These are phyloP conservation scores for Nothura maculosa DNA, from an alignment of 2,797 vertebrate genomes.

Conservation along the genomic window DNA sequence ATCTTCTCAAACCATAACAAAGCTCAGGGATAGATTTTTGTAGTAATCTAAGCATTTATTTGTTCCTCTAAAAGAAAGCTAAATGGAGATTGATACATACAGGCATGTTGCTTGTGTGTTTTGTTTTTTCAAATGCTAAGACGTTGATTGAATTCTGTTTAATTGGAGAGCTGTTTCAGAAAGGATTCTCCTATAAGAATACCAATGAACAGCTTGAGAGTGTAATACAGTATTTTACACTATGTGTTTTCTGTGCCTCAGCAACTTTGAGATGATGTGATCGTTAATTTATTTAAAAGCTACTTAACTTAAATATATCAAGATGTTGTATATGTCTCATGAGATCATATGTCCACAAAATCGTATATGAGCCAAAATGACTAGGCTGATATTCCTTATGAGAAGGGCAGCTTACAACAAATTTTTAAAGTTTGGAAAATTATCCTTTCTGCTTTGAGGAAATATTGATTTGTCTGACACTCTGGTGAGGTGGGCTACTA, in stretches of 20 bases:
- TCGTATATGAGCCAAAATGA: background rate
- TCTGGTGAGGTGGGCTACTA: background rate
- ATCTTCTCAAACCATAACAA: background rate
- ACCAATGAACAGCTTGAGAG: background rate
- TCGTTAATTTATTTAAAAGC: background rate
- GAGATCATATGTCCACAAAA: background rate
- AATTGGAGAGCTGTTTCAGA: background rate
- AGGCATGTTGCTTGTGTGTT: background rate
- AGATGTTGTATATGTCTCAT: background rate
- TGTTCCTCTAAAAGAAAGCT: background rate
- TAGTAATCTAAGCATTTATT: background rate
- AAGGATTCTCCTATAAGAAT: background rate
- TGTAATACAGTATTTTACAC: background rate
- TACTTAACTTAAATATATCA: background rate
- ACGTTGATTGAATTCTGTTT: background rate
- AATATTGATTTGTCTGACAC: background rate
- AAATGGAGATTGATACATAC: background rate
- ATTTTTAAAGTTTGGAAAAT: background rate
- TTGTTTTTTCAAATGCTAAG: background rate
- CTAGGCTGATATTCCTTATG: background rate
- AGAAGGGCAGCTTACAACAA: background rate
- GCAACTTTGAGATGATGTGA: background rate
- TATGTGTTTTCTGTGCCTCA: background rate
- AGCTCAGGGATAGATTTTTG: background rate
- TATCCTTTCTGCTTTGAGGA: background rate